Percentiles rank a stretch among this genome's conserved stretches.
Evolutionary conservation across 2,888 invertebrate genomes (phyloP).

Genomic region (Rosalia funebris): DNA sequence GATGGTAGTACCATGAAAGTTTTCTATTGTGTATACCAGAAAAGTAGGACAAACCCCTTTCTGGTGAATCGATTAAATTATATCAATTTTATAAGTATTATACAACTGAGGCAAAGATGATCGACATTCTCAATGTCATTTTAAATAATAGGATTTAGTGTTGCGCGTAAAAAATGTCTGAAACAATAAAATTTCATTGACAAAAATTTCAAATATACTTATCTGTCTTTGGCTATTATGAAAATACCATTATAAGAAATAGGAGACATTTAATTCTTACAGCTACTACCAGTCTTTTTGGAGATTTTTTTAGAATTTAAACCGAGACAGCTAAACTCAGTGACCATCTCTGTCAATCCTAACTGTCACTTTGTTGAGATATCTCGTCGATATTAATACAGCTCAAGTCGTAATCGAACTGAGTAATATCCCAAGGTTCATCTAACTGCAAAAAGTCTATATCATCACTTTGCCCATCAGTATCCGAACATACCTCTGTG

Average conservation of each 20-base stretch:
- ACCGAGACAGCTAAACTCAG: not conserved
- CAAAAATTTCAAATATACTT: too few relatives aligned
- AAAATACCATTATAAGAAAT: not conserved
- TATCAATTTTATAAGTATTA: too few relatives aligned
- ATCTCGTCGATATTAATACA: constrained; percentile 55
- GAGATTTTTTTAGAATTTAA: not conserved
- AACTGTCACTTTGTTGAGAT: constrained; percentile 47
- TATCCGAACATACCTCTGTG: constrained; percentile 59
- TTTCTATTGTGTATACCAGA: too few relatives aligned
- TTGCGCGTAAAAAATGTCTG: too few relatives aligned
- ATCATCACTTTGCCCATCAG: constrained; percentile 55
- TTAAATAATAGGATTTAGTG: too few relatives aligned
- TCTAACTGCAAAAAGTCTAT: constrained; percentile 59
- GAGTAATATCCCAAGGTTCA: constrained; percentile 60
- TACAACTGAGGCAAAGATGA: too few relatives aligned
- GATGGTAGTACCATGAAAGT: too few relatives aligned
- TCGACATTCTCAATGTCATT: too few relatives aligned
- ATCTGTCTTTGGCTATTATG: too few relatives aligned
- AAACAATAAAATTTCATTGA: too few relatives aligned
- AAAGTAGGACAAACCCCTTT: too few relatives aligned
- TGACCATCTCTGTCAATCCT: constrained; percentile 1
- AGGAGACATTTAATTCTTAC: not conserved
- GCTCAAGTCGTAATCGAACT: constrained; percentile 61
- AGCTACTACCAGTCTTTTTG: constrained; percentile 4
- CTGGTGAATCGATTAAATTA: too few relatives aligned